These are phyloP conservation scores for Ammospiza maritima DNA, from an alignment of 2,797 vertebrate genomes.

Conservation along the genomic window DNA sequence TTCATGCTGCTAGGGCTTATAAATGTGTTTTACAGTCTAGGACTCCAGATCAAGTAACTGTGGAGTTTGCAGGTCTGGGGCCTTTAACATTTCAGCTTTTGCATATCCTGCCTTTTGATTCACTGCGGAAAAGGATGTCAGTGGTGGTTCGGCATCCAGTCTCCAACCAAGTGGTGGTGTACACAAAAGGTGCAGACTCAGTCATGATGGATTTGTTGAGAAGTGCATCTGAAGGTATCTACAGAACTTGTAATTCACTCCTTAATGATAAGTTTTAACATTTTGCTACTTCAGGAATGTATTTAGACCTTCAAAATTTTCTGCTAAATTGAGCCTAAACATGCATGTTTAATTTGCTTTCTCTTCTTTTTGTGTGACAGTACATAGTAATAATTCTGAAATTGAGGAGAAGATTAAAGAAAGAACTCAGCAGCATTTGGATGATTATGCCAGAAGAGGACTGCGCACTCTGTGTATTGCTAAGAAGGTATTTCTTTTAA, in stretches of 20 bases:
- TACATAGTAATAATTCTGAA: slow-evolving; percentile 46
- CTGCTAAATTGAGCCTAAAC: neutral
- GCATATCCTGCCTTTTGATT: slow-evolving; percentile 92
- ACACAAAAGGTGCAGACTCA: slow-evolving; percentile 94
- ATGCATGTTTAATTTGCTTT: neutral
- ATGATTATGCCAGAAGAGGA: slow-evolving; percentile 89
- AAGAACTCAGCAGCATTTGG: slow-evolving; percentile 88
- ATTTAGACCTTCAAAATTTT: neutral
- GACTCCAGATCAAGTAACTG: slow-evolving; percentile 83
- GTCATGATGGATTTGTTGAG: slow-evolving; percentile 89
- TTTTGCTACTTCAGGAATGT: neutral
- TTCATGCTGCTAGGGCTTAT: slow-evolving; percentile 91
- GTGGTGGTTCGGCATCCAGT: slow-evolving; percentile 92
- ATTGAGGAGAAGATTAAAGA: slow-evolving; percentile 74
- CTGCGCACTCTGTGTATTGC: slow-evolving; percentile 94
- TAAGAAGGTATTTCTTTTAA: slow-evolving; percentile 83
- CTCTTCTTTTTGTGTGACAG: slow-evolving; percentile 23
- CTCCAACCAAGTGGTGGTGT: slow-evolving; percentile 87
- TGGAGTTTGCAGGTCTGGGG: slow-evolving; percentile 86
- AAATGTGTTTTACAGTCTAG: slow-evolving; percentile 85
- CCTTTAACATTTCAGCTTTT: slow-evolving; percentile 85
- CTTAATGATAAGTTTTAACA: neutral
- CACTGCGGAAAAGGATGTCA: slow-evolving; percentile 92
- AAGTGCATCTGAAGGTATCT: slow-evolving; percentile 68
- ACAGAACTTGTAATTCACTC: neutral